Base-by-base conservation (phyloP, 2,113 vertebrate genomes). In the Platanista minor region DNA sequence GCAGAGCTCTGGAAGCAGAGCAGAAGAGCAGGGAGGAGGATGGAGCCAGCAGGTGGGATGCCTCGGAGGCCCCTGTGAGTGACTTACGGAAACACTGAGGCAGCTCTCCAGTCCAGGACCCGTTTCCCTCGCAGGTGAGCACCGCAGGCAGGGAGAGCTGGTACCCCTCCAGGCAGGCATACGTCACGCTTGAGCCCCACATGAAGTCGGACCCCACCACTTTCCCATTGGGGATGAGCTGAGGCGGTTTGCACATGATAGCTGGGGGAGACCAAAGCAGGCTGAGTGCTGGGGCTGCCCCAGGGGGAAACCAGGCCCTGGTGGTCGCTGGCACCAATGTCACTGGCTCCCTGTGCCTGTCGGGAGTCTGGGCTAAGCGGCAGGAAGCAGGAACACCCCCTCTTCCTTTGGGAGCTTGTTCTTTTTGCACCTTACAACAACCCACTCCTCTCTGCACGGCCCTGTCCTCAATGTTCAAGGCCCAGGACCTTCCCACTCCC, bases 51-150 rank as follows among this genome's bases (percentile, higher is more conserved):
- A 8, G 12, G 3, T 0, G 0, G 33, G 39, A 21, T 0, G 29
- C 1, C 86, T 10, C 5, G 3, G 25, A n/a, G 17, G 36, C 12
- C 1, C 80, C 43, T n/a, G 6, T 4, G 49, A 87, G 46, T 9
- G 21, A 98, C 99, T 99, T 99, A 99, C 99, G 99, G 95, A 99
- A 99, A 97, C 99, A 99, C 97, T 99, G 99, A 0, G 99, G 99
- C 74, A 99, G 98, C 75, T 99, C 99, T 59, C 99, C 99, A 0
- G 98, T 99, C 99, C 99, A 99, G 25, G 99, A 99, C 46, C 99
- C 99, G 0, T 98, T 99, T 61, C 99, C 99, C 97, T 99, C 99
- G 31, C 99, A 99, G 96, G 99, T 99, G 91, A 99, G 98, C 96
- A 99, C 98, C 0, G 99, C 99, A 0, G 99, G 99, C 71, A 99